Percentiles rank a stretch among this genome's conserved stretches.
Conservation (phyloP, 2,888 invertebrate species). For the Liopterus haemorrhoidalis region DNA sequence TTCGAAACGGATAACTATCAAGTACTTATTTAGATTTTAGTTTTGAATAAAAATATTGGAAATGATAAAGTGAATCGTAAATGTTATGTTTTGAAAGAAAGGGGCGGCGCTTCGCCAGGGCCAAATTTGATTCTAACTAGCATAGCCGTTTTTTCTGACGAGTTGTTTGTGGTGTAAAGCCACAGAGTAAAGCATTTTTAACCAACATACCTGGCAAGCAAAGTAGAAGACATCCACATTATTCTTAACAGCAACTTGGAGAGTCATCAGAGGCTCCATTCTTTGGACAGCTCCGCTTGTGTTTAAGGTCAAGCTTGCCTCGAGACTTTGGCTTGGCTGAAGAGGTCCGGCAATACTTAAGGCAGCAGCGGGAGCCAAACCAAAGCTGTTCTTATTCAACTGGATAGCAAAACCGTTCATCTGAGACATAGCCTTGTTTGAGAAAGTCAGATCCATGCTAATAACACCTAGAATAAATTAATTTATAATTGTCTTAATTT, state of each 20-base stretch:
- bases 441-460: slow-evolving; percentile 92
- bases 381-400: slow-evolving; percentile 98
- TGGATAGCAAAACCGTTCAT: slow-evolving; percentile 97
- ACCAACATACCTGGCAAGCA: slow-evolving; percentile 82
- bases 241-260: slow-evolving; percentile 98
- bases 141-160: no score
- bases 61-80: no score
- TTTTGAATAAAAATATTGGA: no score
- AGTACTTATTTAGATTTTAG: no score
- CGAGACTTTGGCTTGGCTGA: slow-evolving; percentile 72
- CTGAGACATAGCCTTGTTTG: slow-evolving; percentile 95
- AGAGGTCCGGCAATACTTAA: slow-evolving; percentile 75
- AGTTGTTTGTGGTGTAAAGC: no score
- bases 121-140: no score
- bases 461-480: no score
- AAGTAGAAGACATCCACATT: slow-evolving; percentile 98
- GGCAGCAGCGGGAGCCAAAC: slow-evolving; percentile 78
- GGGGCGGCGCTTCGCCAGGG: no score
- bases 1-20: no score
- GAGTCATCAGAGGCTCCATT: slow-evolving; percentile 95
- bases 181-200: no score
- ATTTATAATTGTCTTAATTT: no score
- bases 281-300: slow-evolving; percentile 88
- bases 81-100: no score
- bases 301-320: slow-evolving; percentile 70